Conservation (phyloP, 2,888 invertebrate species). For the Pristionchus fissidentatus region DNA sequence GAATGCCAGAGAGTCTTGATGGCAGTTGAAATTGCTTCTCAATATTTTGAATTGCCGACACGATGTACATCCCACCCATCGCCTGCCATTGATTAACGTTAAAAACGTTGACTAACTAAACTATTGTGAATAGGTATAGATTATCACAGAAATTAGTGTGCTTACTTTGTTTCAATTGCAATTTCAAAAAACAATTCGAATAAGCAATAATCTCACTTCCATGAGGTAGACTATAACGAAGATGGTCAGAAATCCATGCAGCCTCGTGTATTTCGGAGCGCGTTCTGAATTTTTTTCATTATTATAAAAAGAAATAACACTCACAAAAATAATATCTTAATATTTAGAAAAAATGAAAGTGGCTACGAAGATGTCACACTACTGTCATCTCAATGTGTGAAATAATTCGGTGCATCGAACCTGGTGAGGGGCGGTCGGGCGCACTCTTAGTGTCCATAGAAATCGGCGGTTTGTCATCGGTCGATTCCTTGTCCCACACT, state of each 20-base stretch:
- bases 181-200: background rate
- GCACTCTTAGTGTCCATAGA: background rate
- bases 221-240: conserved; percentile 52
- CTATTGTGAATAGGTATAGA: conserved; percentile 35
- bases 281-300: background rate
- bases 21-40: conserved; percentile 75
- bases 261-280: background rate
- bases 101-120: background rate
- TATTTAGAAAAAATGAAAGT: background rate
- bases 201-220: no score
- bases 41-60: conserved; percentile 73
- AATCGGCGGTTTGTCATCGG: background rate
- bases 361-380: no score
- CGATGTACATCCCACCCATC: conserved; percentile 64
- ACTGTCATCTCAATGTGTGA: no score
- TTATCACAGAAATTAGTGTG: no score
- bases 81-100: background rate
- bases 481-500: conserved; percentile 10
- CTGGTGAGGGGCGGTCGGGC: conserved; percentile 31
- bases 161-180: no score
- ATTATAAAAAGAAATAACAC: background rate
- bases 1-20: conserved; percentile 70
- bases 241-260: conserved; percentile 24
- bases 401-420: no score
- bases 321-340: background rate